Base-by-base conservation (phyloP, 92 coral and sea anemone genomes). In the Hydrozoanthus gracilis region DNA sequence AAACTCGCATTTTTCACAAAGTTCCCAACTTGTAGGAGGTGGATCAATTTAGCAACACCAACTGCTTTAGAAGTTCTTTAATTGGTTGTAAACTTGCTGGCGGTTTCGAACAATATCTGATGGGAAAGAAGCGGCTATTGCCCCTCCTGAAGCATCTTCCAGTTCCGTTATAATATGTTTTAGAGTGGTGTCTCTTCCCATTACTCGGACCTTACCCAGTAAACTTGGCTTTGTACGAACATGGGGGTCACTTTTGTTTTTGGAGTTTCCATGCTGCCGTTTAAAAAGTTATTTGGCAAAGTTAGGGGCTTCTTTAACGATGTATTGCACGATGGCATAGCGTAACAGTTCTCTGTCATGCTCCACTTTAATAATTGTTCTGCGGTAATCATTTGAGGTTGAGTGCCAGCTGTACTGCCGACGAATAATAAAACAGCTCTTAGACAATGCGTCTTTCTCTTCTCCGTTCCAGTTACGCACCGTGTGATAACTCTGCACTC, bases 341-440 rank as follows among this genome's bases (percentile, higher is more conserved):
- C 79, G 79, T 15, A 83, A 49, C 9, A 66, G 51, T 10, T 78
- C 8, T 4, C 67, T 10, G 14, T 77, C 71, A 11, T 79, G 52
- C 47, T 87, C 79, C 47, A 87, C 90, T 68, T 87, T 77, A 18
- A 51, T 49, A n/a, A 68, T 67, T 39, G 52, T 79, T 14, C 90
- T 14, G 5, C 52, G 51, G 27, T 77, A 77, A 5, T 79, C 86
- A 6, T 72, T 68, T 54, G 82, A 20, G 51, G 14, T 49, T 17
- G 78, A 16, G 70, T 87, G 90, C 90, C 90, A 87, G 69, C 90
- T 78, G 58, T 78, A 79, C 55, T 87, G 90, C 51, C 86, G 69
- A 54, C 52, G 68, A 82, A 82, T 58, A n/a, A 64, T 62, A 64
- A 82, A 82, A 44, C 76, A 20, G 27, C 66, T n/a, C n/a, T 64